phyloP scores from a whole-genome alignment of 2,888 invertebrate genomes.

The Anaspis maculata region DNA sequence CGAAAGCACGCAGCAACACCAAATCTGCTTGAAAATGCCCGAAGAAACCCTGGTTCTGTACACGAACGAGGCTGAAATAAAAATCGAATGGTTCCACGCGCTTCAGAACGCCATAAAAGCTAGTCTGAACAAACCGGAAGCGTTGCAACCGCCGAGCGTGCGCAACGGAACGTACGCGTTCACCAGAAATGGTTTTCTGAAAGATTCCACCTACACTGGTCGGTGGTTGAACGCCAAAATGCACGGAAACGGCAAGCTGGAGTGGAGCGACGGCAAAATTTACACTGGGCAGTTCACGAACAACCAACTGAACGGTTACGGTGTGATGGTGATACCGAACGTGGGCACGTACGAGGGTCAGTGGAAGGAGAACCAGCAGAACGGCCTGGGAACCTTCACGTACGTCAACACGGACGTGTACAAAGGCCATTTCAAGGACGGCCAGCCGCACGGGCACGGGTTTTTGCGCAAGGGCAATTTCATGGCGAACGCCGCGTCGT shows the following conservation, averaged over 20 bases:
- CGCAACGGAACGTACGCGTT: constrained; percentile 67
- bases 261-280: constrained; percentile 71
- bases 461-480: constrained; percentile 72
- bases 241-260: constrained; percentile 74
- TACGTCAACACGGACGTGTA: constrained; percentile 73
- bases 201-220: constrained; percentile 72
- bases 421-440: constrained; percentile 81
- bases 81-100: constrained; percentile 71
- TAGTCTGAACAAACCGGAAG: constrained; percentile 51
- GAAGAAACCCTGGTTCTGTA: constrained; percentile 66
- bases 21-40: constrained; percentile 64
- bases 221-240: constrained; percentile 76
- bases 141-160: constrained; percentile 59
- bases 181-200: constrained; percentile 65
- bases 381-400: constrained; percentile 70
- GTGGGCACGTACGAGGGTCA: constrained; percentile 64
- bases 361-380: constrained; percentile 76
- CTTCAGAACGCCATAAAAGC: constrained; percentile 65
- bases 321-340: constrained; percentile 58
- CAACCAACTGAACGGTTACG: constrained; percentile 64
- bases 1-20: constrained; percentile 53
- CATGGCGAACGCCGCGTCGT: constrained; percentile 62
- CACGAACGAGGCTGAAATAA: constrained; percentile 59
- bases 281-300: constrained; percentile 76
- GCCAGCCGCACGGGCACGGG: constrained; percentile 78